Evolutionary conservation across 2,888 invertebrate species (phyloP).

Genomic region (Alcis repandata): DNA sequence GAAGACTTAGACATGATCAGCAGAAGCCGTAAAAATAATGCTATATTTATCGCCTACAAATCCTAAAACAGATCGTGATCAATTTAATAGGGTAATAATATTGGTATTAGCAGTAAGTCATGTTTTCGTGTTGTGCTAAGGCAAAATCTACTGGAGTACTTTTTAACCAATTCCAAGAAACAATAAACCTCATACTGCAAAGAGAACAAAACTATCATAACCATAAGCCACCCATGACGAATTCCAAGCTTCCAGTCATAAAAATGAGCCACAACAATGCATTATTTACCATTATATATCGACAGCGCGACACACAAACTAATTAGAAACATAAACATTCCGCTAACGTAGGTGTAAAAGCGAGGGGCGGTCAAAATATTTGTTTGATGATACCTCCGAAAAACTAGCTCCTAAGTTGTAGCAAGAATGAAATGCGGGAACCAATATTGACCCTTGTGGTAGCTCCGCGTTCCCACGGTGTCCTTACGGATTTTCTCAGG

Average conservation of each 20-base stretch:
- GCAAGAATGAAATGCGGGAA: conserved; percentile 73
- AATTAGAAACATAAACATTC: conserved; percentile 81
- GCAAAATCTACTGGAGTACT: background rate
- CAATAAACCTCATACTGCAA: conserved; percentile 49
- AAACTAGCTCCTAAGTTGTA: conserved; percentile 68
- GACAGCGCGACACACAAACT: conserved; percentile 80
- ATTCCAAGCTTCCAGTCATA: conserved; percentile 74
- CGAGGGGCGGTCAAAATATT: conserved; percentile 65
- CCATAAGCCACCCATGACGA: conserved; percentile 81
- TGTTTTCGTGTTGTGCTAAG: background rate
- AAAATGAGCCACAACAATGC: conserved; percentile 84
- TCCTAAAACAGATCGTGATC: conserved; percentile 4
- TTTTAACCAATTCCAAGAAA: conserved; percentile 42
- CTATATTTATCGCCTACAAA: conserved; percentile 17
- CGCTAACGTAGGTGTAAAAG: conserved; percentile 82
- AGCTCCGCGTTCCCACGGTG: conserved; percentile 78
- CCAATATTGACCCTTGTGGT: conserved; percentile 79
- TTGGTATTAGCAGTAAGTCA: conserved; percentile 9
- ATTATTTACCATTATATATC: conserved; percentile 86
- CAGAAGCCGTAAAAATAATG: conserved; percentile 16
- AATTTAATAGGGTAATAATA: conserved; percentile 2
- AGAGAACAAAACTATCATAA: conserved; percentile 53
- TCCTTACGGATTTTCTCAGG: conserved; percentile 81
- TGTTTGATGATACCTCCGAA: conserved; percentile 70
- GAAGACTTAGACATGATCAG: conserved; percentile 21